A percentile compares a stretch with the other conserved stretches of the same genome.
Evolutionary conservation across 1,140 invertebrate species (phyloP).

Genomic region (Halyomorpha halys): DNA sequence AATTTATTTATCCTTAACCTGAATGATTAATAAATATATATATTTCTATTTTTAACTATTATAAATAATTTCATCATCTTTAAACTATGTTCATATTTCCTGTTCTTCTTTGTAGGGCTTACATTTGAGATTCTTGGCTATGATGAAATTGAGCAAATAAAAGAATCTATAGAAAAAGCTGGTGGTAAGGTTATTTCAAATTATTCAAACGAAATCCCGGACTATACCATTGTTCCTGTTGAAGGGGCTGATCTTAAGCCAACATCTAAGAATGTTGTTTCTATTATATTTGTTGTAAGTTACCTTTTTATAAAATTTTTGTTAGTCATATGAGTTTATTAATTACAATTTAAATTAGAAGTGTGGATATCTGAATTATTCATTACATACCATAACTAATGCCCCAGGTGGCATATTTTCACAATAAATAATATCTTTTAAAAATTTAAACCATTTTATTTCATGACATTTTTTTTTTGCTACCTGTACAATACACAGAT

Average conservation of each 20-base stretch:
- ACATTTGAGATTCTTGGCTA: conserved; percentile 36
- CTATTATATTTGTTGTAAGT: conserved; percentile 45
- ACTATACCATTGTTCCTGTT: conserved; percentile 47
- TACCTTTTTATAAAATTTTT: conserved; percentile 9
- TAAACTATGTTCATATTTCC: background rate
- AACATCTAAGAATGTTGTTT: conserved; percentile 44
- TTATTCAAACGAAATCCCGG: conserved; percentile 41
- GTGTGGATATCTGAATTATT: no score
- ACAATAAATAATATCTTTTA: no score
- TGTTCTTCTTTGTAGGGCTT: conserved; percentile 22
- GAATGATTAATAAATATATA: no score
- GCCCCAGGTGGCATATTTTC: no score
- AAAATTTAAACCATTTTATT: no score
- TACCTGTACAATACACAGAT: no score
- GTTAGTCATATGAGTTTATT: no score
- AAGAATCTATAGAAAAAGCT: conserved; percentile 37
- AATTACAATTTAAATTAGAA: no score
- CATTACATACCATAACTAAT: no score
- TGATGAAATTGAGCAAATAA: conserved; percentile 31
- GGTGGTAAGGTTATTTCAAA: conserved; percentile 40
- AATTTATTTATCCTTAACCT: background rate
- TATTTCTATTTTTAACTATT: background rate
- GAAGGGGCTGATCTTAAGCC: conserved; percentile 34
- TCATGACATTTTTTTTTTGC: no score
- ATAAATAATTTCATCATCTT: background rate